A percentile compares a stretch with the other conserved stretches of the same genome.
Conservation (phyloP, 2,888 invertebrate species). For the Amaurobius ferox region DNA sequence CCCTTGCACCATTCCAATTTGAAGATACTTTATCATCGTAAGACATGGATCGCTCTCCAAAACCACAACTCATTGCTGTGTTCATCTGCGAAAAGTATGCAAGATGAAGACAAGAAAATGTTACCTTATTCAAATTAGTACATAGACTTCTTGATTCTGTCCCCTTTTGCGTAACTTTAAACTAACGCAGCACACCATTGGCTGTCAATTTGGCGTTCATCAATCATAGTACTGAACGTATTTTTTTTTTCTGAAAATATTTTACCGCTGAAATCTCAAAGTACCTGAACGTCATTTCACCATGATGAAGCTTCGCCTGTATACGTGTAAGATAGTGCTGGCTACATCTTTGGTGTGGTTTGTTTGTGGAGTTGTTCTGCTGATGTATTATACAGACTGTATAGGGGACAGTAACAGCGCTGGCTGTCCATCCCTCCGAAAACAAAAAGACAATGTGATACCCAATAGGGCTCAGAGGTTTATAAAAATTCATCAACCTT, state of each 20-base stretch:
- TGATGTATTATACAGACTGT: constrained; percentile 92
- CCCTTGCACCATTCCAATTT: background rate
- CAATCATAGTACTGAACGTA: background rate
- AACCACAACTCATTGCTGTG: background rate
- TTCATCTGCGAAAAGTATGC: background rate
- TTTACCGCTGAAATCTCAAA: no score
- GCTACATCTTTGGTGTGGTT: constrained; percentile 95
- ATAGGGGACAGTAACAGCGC: constrained; percentile 60
- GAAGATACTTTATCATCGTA: background rate
- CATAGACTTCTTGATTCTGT: background rate
- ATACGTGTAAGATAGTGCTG: constrained; percentile 73
- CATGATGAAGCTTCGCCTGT: constrained; percentile 57
- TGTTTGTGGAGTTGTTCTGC: constrained; percentile 90
- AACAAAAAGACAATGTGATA: constrained; percentile 16
- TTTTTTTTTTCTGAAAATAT: background rate
- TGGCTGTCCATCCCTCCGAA: constrained; percentile 46
- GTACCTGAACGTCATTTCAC: background rate
- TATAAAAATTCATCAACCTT: constrained; percentile 26
- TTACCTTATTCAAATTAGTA: background rate
- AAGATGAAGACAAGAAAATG: background rate
- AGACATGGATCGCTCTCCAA: background rate
- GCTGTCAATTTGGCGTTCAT: background rate
- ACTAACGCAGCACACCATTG: background rate
- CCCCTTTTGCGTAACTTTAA: background rate
- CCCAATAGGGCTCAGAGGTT: constrained; percentile 36